These are phyloP conservation scores for Cephalopachus bancanus DNA, from an alignment of 2,797 vertebrate species.

Conservation along the genomic window DNA sequence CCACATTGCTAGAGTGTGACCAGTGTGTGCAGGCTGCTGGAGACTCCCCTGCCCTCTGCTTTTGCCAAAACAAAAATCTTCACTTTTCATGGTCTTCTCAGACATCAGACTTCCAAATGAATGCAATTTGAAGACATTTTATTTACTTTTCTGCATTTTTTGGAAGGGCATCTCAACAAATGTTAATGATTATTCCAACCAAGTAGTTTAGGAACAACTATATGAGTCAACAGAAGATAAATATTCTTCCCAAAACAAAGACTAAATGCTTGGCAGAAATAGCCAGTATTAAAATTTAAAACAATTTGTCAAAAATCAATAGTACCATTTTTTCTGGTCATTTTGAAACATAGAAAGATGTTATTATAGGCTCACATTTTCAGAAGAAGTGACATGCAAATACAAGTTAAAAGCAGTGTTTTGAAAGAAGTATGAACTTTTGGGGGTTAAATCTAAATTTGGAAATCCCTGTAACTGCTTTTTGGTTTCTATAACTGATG, in stretches of 20 bases:
- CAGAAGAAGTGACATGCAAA: neutral
- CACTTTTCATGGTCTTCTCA: neutral
- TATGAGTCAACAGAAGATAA: neutral
- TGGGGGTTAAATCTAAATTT: neutral
- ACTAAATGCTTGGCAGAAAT: neutral
- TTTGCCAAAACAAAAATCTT: constrained; percentile 69
- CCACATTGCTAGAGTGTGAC: neutral
- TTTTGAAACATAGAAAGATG: constrained; percentile 23
- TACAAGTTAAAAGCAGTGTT: neutral
- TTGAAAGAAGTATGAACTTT: neutral
- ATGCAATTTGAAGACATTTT: neutral
- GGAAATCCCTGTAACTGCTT: neutral
- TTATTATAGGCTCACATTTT: neutral
- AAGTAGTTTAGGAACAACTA: constrained; percentile 53
- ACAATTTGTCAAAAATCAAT: neutral
- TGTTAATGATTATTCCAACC: constrained; percentile 21
- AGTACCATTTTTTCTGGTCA: neutral
- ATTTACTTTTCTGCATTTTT: constrained; percentile 48
- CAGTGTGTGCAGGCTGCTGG: neutral
- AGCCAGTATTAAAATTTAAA: constrained; percentile 12
- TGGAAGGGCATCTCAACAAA: constrained; percentile 1
- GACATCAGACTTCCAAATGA: constrained; percentile 18
- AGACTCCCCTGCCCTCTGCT: constrained; percentile 16
- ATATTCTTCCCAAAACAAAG: neutral
- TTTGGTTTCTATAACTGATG: neutral